Evolutionary conservation across 2,113 vertebrate species (phyloP), one percentile per base, ranked within the genome.

Genomic region (Indicator indicator): DNA sequence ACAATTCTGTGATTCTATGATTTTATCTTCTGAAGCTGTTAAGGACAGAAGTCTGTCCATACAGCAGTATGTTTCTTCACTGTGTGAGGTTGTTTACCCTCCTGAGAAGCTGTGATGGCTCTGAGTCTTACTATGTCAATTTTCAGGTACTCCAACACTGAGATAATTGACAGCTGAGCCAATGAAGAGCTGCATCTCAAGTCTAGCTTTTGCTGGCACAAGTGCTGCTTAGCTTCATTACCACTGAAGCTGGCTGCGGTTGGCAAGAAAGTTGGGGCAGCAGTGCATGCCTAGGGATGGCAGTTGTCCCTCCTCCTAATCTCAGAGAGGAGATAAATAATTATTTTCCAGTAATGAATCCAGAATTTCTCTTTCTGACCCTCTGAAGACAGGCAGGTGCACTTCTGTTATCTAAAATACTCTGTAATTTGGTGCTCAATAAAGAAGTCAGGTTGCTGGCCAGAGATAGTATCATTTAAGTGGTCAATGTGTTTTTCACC

Each of bases 131-230:
- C 19, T 12, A 13, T 23, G 9, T 19, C 20, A 24, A 4, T 44
- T 40, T 40, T 11, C 27, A 27, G 11, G 19, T 52, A 42, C 58
- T 71, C 28, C 67, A 62, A 64, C 60, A 11, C 6, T 46, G 52
- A 58, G 13, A 8, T 28, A 19, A 68, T 33, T 68, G 30, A 30
- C 58, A 68, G n/a, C 30, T 71, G 24, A 54, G 27, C 40, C 28
- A 64, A 19, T 0, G 1, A 63, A 67, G 20, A 81, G 9, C 12
- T 21, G 36, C 8, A 36, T 5, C 1, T 1, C 20, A 82, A 82
- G 14, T 9, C 18, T 19, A 60, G 50, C 4, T 48, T 76, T 72
- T 42, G 42, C 16, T 40, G 33, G 16, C 21, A n/a, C 0, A 0
- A 44, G 3, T 44, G 6, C 28, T 71, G 28, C 54, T 68, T 26